These are phyloP conservation scores for Enteromius thamalakanensis DNA, from an alignment of 2,797 vertebrate species.

Conservation along the genomic window DNA sequence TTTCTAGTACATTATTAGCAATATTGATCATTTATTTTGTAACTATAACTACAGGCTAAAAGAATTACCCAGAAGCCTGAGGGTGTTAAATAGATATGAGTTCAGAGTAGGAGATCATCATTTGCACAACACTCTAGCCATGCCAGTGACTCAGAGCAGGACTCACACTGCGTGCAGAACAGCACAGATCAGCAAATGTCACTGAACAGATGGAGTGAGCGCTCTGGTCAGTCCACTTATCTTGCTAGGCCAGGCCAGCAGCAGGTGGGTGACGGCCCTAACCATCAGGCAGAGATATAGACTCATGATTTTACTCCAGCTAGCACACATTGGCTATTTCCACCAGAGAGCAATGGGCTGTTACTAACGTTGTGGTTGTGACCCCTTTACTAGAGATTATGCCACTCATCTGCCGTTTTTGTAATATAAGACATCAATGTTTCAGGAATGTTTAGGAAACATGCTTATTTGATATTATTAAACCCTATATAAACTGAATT, in stretches of 20 bases:
- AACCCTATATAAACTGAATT: too few species aligned
- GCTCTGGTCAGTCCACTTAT: slow-evolving; percentile 17
- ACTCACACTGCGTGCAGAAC: slow-evolving; percentile 19
- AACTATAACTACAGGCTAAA: neutral
- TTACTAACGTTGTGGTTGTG: slow-evolving; percentile 14
- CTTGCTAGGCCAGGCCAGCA: slow-evolving; percentile 36
- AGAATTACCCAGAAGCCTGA: neutral
- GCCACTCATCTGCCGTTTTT: neutral
- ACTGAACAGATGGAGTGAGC: slow-evolving; percentile 38
- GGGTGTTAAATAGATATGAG: neutral
- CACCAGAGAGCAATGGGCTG: slow-evolving; percentile 2
- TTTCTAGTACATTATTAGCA: neutral
- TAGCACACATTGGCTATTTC: neutral
- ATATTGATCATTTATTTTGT: neutral
- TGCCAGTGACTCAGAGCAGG: slow-evolving; percentile 20
- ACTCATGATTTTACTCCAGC: slow-evolving; percentile 13
- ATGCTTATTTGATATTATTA: too few species aligned
- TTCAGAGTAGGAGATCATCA: neutral
- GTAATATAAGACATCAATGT: too few species aligned
- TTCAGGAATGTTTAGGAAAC: too few species aligned
- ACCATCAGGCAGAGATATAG: slow-evolving; percentile 23
- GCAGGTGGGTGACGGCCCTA: slow-evolving; percentile 36
- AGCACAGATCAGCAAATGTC: slow-evolving; percentile 37
- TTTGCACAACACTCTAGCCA: slow-evolving; percentile 14
- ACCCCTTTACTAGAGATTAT: neutral